Percentiles rank a stretch among this genome's conserved stretches.
These are phyloP conservation scores for Lanistes nyassanus DNA, from an alignment of 1,140 invertebrate species.

Conservation along the genomic window DNA sequence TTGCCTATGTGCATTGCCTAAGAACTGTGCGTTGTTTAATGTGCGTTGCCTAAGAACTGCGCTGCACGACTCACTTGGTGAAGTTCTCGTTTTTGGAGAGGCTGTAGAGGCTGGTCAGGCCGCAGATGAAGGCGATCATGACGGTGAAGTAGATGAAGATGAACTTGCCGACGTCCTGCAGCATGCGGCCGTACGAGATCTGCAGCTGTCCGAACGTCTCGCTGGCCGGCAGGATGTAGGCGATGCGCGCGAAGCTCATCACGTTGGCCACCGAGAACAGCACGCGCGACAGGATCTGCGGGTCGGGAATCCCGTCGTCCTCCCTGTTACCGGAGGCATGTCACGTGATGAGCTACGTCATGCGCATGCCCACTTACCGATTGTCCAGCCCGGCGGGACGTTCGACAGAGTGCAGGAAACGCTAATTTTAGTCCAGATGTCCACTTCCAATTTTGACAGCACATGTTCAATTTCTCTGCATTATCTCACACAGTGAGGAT, in stretches of 20 bases:
- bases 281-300: slow-evolving; percentile 43
- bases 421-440: no score
- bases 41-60: no score
- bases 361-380: no score
- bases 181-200: slow-evolving; percentile 90
- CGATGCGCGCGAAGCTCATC: slow-evolving; percentile 50
- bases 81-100: slow-evolving; percentile 38
- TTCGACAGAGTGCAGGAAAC: no score
- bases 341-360: no score
- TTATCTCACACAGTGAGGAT: no score
- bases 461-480: no score
- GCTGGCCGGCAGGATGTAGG: slow-evolving; percentile 54
- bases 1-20: no score
- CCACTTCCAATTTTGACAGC: no score
- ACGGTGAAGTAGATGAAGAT: slow-evolving; percentile 93
- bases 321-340: background rate
- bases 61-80: slow-evolving; percentile 25
- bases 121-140: slow-evolving; percentile 89
- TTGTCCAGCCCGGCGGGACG: no score
- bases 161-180: slow-evolving; percentile 93
- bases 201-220: slow-evolving; percentile 68
- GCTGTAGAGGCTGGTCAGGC: slow-evolving; percentile 67
- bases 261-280: slow-evolving; percentile 54
- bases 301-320: slow-evolving; percentile 37
- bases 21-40: no score